Evolutionary conservation across 2,797 vertebrate species (phyloP).

Genomic region (Sebastes ruberrimus): DNA sequence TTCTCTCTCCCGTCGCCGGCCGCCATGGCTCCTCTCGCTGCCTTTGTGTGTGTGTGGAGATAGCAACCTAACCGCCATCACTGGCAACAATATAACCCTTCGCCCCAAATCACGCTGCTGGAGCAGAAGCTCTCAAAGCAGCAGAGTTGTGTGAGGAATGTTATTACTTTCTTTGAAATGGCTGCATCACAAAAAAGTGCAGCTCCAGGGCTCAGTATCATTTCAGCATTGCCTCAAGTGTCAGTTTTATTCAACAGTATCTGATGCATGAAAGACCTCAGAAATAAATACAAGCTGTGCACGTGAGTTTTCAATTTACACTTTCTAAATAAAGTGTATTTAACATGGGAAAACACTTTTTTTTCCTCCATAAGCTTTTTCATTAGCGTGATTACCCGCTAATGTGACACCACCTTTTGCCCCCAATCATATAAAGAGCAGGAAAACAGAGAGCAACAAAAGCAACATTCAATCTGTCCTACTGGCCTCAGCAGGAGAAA

Average conservation of each 20-base stretch:
- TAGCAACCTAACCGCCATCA: conserved; percentile 29
- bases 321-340: background rate
- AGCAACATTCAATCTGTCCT: background rate
- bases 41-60: conserved; percentile 58
- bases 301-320: background rate
- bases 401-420: background rate
- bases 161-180: conserved; percentile 43
- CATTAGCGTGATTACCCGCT: background rate
- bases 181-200: conserved; percentile 27
- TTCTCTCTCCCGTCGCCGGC: conserved; percentile 32
- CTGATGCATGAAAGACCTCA: background rate
- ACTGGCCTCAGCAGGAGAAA: conserved; percentile 27
- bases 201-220: conserved; percentile 14
- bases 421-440: background rate
- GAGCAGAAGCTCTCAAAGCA: conserved; percentile 34
- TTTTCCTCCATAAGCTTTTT: background rate
- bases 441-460: background rate
- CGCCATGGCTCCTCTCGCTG: conserved; percentile 47
- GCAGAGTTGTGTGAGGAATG: conserved; percentile 34
- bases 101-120: conserved; percentile 9
- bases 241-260: background rate
- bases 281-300: conserved; percentile 6
- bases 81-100: conserved; percentile 61
- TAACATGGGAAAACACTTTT: background rate
- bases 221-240: background rate